Evolutionary conservation across 2,797 vertebrate genomes (phyloP).

Genomic region (Coendou prehensilis): DNA sequence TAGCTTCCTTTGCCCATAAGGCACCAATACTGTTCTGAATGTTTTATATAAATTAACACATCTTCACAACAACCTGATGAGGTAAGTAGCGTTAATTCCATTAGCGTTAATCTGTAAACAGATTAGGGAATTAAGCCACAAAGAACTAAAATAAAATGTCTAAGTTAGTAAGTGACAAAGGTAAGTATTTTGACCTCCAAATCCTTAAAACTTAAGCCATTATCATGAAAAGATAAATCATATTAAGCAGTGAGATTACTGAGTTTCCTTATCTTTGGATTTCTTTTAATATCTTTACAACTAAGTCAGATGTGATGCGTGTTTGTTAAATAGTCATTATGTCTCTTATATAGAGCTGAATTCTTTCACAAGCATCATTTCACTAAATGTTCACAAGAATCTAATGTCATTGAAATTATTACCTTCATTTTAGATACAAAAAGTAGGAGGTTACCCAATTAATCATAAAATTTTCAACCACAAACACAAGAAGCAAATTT

Average conservation of each 20-base stretch:
- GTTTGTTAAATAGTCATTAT: neutral
- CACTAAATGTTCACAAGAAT: slow-evolving; percentile 11
- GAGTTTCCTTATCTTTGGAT: neutral
- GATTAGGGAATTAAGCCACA: slow-evolving; percentile 5
- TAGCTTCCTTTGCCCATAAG: neutral
- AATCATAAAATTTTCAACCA: neutral
- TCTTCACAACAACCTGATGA: neutral
- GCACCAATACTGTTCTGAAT: neutral
- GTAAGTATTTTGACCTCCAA: slow-evolving; percentile 31
- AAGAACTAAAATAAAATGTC: neutral
- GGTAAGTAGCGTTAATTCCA: neutral
- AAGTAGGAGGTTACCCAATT: neutral
- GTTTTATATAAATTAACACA: neutral
- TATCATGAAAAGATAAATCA: slow-evolving; percentile 16
- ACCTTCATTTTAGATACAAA: slow-evolving; percentile 32
- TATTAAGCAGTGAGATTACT: neutral
- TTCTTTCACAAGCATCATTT: slow-evolving; percentile 17
- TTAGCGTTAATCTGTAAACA: neutral
- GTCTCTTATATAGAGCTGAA: slow-evolving; percentile 1
- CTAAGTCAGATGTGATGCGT: neutral
- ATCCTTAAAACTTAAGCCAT: neutral
- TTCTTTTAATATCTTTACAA: neutral
- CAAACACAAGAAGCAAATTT: slow-evolving; percentile 25
- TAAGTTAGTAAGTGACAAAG: neutral
- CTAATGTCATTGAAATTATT: neutral